Conservation (phyloP, 2,113 vertebrate genomes). For the Rafetus swinhoei region DNA sequence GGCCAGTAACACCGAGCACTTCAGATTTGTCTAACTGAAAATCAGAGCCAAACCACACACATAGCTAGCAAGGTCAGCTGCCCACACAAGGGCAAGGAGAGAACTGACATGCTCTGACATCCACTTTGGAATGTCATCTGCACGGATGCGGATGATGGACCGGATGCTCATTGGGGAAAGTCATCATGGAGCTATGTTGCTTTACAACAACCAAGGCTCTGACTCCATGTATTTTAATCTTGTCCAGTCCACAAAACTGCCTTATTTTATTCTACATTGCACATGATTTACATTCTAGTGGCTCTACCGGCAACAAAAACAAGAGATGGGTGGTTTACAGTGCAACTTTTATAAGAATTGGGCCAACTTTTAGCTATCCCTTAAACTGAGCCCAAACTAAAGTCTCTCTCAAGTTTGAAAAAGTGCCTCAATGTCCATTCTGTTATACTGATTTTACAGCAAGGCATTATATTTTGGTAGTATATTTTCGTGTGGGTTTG, state of each 20-base stretch:
- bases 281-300: background rate
- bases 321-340: background rate
- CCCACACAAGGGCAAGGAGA: background rate
- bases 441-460: background rate
- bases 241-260: background rate
- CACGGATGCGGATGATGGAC: background rate
- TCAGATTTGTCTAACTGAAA: background rate
- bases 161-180: background rate
- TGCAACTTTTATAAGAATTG: background rate
- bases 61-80: background rate
- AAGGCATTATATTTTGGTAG: fast-evolving
- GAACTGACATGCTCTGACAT: background rate
- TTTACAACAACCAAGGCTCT: background rate
- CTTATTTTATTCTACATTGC: background rate
- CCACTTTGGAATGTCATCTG: background rate
- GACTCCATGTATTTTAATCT: background rate
- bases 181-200: background rate
- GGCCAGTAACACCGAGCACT: background rate
- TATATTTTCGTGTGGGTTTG: too few relatives aligned
- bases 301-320: background rate
- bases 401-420: background rate
- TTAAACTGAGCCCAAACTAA: background rate
- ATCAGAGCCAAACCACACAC: background rate
- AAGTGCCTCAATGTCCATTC: background rate
- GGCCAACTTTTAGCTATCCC: background rate